A percentile compares a stretch with the other conserved stretches of the same genome.
Conservation (phyloP, 2,113 vertebrate species). For the Cyanoramphus novaezelandiae region DNA sequence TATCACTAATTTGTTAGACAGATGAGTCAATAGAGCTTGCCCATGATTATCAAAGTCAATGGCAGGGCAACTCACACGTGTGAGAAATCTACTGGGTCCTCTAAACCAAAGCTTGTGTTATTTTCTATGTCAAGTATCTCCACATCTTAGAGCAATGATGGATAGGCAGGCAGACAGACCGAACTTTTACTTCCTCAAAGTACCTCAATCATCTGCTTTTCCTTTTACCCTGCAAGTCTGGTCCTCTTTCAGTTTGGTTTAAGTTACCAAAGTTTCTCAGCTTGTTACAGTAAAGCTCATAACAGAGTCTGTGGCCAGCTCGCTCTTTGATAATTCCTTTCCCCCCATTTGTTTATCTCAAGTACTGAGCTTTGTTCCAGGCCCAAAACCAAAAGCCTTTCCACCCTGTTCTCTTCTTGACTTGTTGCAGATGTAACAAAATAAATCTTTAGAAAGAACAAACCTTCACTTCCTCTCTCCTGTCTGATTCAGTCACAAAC, state of each 20-base stretch:
- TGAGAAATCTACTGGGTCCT: background rate
- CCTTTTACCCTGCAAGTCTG: background rate
- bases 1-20: background rate
- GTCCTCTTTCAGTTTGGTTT: conserved; percentile 19
- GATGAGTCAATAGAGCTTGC: background rate
- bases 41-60: background rate
- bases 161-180: background rate
- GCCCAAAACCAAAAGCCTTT: conserved; percentile 65
- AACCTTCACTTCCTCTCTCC: conserved; percentile 59
- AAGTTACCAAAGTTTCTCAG: conserved; percentile 37
- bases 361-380: conserved; percentile 66
- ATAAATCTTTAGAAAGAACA: conserved; percentile 66
- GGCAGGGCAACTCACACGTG: background rate
- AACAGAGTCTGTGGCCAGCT: conserved; percentile 52
- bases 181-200: background rate
- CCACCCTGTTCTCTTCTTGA: conserved; percentile 53
- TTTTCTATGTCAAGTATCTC: background rate
- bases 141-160: rapidly evolving
- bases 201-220: background rate
- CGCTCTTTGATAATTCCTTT: conserved; percentile 60
- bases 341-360: conserved; percentile 68
- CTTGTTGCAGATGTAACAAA: conserved; percentile 64
- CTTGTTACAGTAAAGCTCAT: conserved; percentile 25
- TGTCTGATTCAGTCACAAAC: conserved; percentile 23
- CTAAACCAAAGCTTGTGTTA: background rate